A percentile compares a stretch with the other conserved stretches of the same genome.
phyloP scores from a whole-genome alignment of 2,797 vertebrate species.

The Sarcophilus harrisii region DNA sequence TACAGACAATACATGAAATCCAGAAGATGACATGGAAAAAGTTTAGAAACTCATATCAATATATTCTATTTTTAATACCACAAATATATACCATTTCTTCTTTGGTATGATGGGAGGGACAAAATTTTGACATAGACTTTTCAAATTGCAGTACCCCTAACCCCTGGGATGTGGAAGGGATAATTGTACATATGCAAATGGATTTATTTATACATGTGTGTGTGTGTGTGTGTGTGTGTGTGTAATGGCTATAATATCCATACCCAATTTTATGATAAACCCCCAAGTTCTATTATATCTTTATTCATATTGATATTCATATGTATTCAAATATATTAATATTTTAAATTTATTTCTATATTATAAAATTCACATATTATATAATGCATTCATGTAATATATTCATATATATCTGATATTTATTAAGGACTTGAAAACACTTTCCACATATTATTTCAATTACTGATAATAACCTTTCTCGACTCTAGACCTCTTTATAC shows the following conservation, averaged over 20 bases:
- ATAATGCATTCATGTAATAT: background rate
- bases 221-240: too few relatives aligned
- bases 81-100: background rate
- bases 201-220: background rate
- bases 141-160: background rate
- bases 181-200: background rate
- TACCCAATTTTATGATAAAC: background rate
- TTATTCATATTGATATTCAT: background rate
- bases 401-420: background rate
- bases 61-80: background rate
- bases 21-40: background rate
- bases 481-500: background rate
- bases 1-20: background rate
- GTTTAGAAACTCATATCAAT: too few relatives aligned
- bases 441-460: background rate
- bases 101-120: background rate
- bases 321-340: background rate
- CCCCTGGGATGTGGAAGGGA: background rate
- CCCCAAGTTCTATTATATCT: background rate
- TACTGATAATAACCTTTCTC: background rate
- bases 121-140: background rate
- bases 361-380: background rate
- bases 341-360: too few relatives aligned
- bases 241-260: background rate
- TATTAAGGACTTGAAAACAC: background rate